Conservation (phyloP, 2,113 vertebrate species). For the Plotosus lineatus region DNA sequence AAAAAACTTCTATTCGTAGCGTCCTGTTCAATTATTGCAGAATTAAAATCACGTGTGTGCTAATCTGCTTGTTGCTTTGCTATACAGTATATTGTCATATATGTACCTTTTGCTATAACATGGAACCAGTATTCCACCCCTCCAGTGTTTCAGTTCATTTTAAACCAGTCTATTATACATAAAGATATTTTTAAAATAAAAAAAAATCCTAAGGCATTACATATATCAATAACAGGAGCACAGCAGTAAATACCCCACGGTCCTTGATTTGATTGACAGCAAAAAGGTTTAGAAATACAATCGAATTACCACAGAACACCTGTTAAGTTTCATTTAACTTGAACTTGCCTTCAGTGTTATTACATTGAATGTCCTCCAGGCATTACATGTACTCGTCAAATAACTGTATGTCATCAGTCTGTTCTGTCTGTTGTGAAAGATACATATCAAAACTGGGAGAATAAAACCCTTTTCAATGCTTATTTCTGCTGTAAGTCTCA, state of each 20-base stretch:
- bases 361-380: background rate
- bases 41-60: background rate
- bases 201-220: background rate
- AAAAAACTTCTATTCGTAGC: no score
- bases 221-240: background rate
- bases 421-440: background rate
- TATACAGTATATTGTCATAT: no score
- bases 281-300: background rate
- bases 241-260: background rate
- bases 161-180: background rate
- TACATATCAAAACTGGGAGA: background rate
- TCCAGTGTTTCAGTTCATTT: background rate
- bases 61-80: background rate
- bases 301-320: background rate
- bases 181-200: background rate
- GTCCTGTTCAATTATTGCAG: background rate
- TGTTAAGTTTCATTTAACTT: background rate
- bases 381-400: background rate
- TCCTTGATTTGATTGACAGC: background rate
- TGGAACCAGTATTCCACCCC: background rate
- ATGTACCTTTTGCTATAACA: background rate
- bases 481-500: background rate
- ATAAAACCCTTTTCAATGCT: background rate
- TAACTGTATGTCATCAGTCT: background rate
- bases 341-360: constrained; percentile 8